Evolutionary conservation across 1,140 invertebrate species (phyloP).

Genomic region (Oreohelix idahoensis): DNA sequence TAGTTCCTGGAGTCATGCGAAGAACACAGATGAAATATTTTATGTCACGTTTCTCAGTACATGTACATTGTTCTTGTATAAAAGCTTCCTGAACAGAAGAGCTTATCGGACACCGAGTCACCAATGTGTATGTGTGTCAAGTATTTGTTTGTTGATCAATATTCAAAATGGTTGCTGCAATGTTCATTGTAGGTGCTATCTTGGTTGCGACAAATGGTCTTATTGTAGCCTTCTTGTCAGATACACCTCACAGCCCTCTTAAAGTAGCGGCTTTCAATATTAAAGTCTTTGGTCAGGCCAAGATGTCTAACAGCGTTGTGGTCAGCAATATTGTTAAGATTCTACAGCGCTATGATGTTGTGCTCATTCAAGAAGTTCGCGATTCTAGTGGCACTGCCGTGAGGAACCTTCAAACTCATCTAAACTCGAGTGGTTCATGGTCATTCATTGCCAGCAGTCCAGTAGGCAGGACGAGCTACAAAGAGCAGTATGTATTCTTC

Average conservation of each 20-base stretch:
- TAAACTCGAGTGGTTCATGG: neutral
- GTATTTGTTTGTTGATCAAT: no score
- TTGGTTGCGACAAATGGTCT: no score
- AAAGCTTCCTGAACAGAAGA: no score
- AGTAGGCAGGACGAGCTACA: slow-evolving; percentile 25
- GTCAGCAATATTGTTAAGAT: slow-evolving; percentile 3
- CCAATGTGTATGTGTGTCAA: no score
- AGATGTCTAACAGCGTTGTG: neutral
- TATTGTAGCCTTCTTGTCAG: no score
- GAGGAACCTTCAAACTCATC: neutral
- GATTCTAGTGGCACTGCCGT: neutral
- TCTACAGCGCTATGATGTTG: slow-evolving; percentile 22
- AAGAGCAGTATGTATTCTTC: slow-evolving; percentile 36
- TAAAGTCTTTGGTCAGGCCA: neutral
- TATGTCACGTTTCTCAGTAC: no score
- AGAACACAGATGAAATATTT: no score
- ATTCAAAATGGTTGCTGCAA: no score
- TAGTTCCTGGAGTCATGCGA: no score
- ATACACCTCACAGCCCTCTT: neutral
- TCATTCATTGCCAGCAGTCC: neutral
- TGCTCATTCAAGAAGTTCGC: slow-evolving; percentile 29
- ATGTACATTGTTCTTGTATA: no score
- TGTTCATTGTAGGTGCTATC: no score
- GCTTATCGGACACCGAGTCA: no score
- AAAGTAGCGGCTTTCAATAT: slow-evolving; percentile 32